Conservation (phyloP, 2,888 invertebrate genomes). For the Timema cristinae region DNA sequence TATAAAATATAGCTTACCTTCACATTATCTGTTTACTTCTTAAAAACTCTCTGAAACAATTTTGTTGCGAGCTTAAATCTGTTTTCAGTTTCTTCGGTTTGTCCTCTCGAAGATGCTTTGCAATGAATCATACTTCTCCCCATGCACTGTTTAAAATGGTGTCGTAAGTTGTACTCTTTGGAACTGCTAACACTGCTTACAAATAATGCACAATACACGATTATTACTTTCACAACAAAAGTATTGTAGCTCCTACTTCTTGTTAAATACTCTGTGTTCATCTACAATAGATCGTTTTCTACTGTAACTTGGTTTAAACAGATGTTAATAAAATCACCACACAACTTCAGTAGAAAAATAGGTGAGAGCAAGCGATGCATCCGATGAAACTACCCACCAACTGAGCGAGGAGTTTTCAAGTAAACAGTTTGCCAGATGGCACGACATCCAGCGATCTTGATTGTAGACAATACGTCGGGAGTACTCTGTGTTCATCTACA, state of each 20-base stretch:
- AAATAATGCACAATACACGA: conserved; percentile 16
- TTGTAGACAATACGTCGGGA: too few species aligned
- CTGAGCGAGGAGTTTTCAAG: too few species aligned
- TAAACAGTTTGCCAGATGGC: too few species aligned
- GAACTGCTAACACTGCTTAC: conserved; percentile 9
- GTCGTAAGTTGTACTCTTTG: conserved; percentile 14
- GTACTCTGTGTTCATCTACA: conserved; percentile 4
- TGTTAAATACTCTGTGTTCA: neutral
- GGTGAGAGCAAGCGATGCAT: too few species aligned
- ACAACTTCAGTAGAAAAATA: too few species aligned
- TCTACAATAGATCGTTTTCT: neutral
- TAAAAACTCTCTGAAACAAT: conserved; percentile 9
- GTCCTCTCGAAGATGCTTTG: conserved; percentile 12
- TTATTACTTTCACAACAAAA: conserved; percentile 11
- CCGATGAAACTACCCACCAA: too few species aligned
- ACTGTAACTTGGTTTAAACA: conserved; percentile 1
- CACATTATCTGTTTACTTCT: neutral
- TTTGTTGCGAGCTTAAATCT: conserved; percentile 12
- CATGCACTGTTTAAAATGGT: conserved; percentile 12
- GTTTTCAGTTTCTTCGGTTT: conserved; percentile 16
- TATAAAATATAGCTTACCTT: conserved; percentile 7
- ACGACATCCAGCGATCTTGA: accelerated
- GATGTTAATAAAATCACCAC: too few species aligned
- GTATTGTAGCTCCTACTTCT: conserved; percentile 5
- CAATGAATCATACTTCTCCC: conserved; percentile 17